phyloP scores from a whole-genome alignment of 2,888 invertebrate genomes.

The Ophonus ardosiacus region DNA sequence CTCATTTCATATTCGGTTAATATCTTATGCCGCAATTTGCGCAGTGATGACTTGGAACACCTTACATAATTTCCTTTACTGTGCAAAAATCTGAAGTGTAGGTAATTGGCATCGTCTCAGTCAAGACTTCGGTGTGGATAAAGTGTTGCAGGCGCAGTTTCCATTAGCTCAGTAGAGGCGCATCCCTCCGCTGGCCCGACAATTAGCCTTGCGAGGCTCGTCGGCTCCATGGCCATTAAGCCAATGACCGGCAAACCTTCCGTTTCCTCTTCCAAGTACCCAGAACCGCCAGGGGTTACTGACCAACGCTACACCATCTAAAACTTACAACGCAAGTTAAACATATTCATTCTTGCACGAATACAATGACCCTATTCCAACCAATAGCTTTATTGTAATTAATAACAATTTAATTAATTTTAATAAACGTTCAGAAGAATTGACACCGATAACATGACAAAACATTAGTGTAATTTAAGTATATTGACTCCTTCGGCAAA shows the following conservation, averaged over 20 bases:
- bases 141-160: conserved; percentile 32
- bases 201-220: conserved; percentile 58
- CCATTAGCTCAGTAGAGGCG: conserved; percentile 37
- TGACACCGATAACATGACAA: too few species aligned
- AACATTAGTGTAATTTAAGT: too few species aligned
- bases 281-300: neutral
- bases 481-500: too few species aligned
- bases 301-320: neutral
- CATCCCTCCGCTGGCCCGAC: conserved; percentile 54
- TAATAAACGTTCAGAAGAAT: too few species aligned
- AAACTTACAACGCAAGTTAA: too few species aligned
- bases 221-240: conserved; percentile 53
- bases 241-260: conserved; percentile 64
- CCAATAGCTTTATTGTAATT: too few species aligned
- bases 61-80: neutral
- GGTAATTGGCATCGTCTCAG: neutral
- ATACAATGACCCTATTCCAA: too few species aligned
- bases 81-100: neutral
- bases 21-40: neutral
- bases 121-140: neutral
- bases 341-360: too few species aligned
- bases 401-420: too few species aligned
- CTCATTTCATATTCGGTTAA: neutral
- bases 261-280: conserved; percentile 58
- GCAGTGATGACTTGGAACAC: neutral